phyloP scores from a whole-genome alignment of 2,113 vertebrate species.

The Okapia johnstoni region DNA sequence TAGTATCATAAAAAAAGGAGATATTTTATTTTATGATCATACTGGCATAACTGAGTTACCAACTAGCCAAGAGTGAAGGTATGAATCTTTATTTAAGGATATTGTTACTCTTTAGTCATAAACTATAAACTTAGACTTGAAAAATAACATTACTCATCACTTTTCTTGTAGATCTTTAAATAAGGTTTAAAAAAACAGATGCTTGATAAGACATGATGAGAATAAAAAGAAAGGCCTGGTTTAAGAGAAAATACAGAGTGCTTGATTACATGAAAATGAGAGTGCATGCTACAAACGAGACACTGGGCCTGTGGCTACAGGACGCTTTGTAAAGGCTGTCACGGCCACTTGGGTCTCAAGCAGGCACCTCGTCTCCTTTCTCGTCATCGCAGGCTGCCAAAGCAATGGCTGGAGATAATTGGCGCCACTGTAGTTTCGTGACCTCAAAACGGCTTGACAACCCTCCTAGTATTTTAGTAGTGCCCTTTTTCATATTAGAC shows the following conservation, averaged over 20 bases:
- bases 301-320: not conserved
- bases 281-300: accelerated
- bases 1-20: not conserved
- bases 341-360: not conserved
- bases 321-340: not conserved
- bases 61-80: not conserved
- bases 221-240: not conserved
- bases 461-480: not conserved
- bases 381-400: not conserved
- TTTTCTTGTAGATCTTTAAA: not conserved
- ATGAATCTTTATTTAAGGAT: not conserved
- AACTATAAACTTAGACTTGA: not conserved
- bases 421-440: not conserved
- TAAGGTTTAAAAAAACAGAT: not conserved
- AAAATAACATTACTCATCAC: not conserved
- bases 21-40: not conserved
- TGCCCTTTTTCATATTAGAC: not conserved
- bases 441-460: not conserved
- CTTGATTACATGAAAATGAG: not conserved
- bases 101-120: not conserved
- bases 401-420: not conserved
- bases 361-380: not conserved
- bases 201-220: not conserved
- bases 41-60: not conserved
- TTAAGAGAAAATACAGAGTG: not conserved